These are phyloP conservation scores for Melanotaenia duboulayi DNA, from an alignment of 2,113 vertebrate genomes.

Conservation along the genomic window DNA sequence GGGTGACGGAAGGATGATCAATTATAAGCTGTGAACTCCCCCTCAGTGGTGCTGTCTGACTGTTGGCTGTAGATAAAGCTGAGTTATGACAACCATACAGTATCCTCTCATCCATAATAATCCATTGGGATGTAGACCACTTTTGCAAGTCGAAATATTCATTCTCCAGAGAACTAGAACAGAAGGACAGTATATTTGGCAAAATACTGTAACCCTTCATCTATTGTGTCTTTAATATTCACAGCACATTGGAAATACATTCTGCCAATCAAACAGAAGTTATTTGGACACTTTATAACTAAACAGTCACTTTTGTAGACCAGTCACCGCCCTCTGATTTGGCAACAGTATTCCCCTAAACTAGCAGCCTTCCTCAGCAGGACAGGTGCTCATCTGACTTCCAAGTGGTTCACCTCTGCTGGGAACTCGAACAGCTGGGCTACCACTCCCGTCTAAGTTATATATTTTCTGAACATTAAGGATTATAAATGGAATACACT, in stretches of 20 bases:
- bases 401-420: not conserved
- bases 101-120: slow-evolving; percentile 76
- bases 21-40: slow-evolving; percentile 79
- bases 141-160: slow-evolving; percentile 56
- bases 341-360: no score
- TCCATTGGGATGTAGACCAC: slow-evolving; percentile 63
- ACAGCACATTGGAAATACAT: slow-evolving; percentile 4
- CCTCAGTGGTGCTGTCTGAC: slow-evolving; percentile 73
- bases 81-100: slow-evolving; percentile 76
- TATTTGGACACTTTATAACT: no score
- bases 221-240: not conserved
- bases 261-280: no score
- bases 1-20: slow-evolving; percentile 75
- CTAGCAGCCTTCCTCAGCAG: no score
- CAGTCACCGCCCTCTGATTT: no score
- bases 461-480: no score
- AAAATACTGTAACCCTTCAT: slow-evolving; percentile 54
- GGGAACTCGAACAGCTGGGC: no score
- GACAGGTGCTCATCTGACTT: not conserved
- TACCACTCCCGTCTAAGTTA: no score
- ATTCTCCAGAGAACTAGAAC: slow-evolving; percentile 54
- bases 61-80: slow-evolving; percentile 79
- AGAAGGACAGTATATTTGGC: slow-evolving; percentile 42
- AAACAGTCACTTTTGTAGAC: not conserved
- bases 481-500: no score